Evolutionary conservation across 2,797 vertebrate genomes (phyloP), one percentile per base, ranked within the genome.

Genomic region (Epinephelus malabaricus): DNA sequence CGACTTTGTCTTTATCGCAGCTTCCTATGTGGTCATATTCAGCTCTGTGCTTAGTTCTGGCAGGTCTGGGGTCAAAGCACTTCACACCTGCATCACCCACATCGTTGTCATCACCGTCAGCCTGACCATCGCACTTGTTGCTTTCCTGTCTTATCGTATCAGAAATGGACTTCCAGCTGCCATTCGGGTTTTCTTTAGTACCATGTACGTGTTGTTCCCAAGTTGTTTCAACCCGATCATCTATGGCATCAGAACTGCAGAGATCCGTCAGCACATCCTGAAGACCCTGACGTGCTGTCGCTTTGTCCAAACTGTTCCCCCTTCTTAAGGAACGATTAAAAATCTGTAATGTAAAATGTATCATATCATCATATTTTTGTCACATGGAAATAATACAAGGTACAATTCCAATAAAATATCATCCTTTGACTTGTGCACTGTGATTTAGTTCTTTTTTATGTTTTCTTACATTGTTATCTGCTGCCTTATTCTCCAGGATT

Each of bases 1-100:
- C 0, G 94, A 95, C 78, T 79, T 93, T 59, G 2, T 91, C 54
- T 46, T 95, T 18, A 92, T 96, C 50, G 15, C 68, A 2, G 65
- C 65, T 6, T 95, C 94, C 3, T 95, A 95, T n/a, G 21, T 85
- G 0, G 19, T 89, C 25, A 95, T 95, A 64, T 90, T 95, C 49
- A 62, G 34, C 50, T 92, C 90, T 0, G 76, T 94, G 49, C 54
- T 94, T 23, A 78, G 19, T 47, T 89, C 94, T 4, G 80, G 83
- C 0, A 87, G 83, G 3, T 83, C 90, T 0, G n/a, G 78, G 0
- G 19, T 59, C 38, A 95, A 94, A 80, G 92, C 93, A 0, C 53
- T 93, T 1, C 93, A 94, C 68, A 95, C 93, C 5, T 93, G 93
- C 6, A 62, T 83, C 0, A 94, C 94, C 11, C 95, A 95, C 60